These are phyloP conservation scores for Mimumesa dahlbomi DNA, from an alignment of 2,888 invertebrate species.

Conservation along the genomic window DNA sequence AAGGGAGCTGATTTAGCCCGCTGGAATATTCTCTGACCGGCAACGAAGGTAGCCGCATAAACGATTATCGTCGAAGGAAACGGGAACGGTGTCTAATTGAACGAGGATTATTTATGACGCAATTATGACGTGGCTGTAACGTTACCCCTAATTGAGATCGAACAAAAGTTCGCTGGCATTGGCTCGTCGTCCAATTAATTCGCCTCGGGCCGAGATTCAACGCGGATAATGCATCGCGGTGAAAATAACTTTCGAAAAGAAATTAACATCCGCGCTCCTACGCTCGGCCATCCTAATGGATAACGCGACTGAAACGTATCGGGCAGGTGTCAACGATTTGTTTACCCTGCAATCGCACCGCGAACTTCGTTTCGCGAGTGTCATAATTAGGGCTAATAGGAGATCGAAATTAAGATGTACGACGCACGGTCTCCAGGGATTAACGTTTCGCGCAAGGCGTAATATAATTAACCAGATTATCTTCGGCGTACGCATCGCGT, in stretches of 20 bases:
- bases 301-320: not conserved
- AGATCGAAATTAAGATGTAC: conserved; percentile 57
- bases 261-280: not conserved
- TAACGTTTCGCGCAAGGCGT: conserved; percentile 35
- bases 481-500: conserved; percentile 39
- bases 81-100: conserved; percentile 10
- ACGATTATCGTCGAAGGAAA: conserved; percentile 24
- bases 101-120: not conserved
- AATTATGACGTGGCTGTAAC: conserved; percentile 1
- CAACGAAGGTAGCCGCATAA: conserved; percentile 9
- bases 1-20: conserved; percentile 22
- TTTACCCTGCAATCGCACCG: conserved; percentile 31
- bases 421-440: conserved; percentile 29
- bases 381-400: conserved; percentile 45
- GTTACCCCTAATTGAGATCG: conserved; percentile 10
- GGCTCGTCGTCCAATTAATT: not conserved
- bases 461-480: conserved; percentile 51
- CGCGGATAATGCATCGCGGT: not conserved
- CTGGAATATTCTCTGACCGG: not conserved
- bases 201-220: conserved; percentile 3
- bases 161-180: not conserved
- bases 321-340: conserved; percentile 21
- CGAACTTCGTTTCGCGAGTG: conserved; percentile 50
- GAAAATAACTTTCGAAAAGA: not conserved
- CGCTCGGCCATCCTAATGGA: not conserved